Evolutionary conservation across 2,888 invertebrate genomes (phyloP), one percentile per base, ranked within the genome.

Genomic region (Drosophila neonasuta): DNA sequence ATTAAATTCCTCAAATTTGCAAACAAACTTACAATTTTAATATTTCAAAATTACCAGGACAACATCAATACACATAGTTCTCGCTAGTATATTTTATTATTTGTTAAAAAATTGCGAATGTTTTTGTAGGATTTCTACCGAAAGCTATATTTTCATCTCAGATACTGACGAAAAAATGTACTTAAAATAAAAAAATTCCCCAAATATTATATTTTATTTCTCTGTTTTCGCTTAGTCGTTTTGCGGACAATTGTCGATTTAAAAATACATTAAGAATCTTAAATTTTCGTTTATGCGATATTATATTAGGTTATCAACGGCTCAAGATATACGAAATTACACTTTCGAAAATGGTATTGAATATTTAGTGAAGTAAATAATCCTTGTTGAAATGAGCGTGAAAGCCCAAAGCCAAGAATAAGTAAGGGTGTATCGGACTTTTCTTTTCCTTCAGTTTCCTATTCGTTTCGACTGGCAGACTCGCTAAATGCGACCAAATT

Each of bases 291-390:
- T 73, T 80, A 64, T 68, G 76, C 64, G 65, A 73, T 68, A 83
- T 83, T 86, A 84, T 81, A 69, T 77, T 45, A 44, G 79, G 64
- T 72, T 74, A 74, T 70, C 46, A 55, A 30, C 24, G 71, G 72
- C 85, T 81, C 72, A 68, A 73, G 78, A 83, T 76, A 74, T 65
- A 70, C 74, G 72, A 82, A 86, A 88, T 88, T 68, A 75, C 78
- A 69, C 69, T 79, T 85, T 84, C 71, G 74, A 85, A 83, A 86
- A 80, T 80, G 83, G 81, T 89, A 89, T 90, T 90, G 89, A 89
- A 89, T 89, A 83, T 86, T 83, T 68, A 69, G 77, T 68, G 75
- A 74, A 86, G 86, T 86, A 88, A 88, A 89, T 89, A 90, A 90
- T 89, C 90, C 89, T 74, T 75, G 81, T 77, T 88, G 84, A 89